Percentiles rank a stretch among this genome's conserved stretches.
phyloP scores from a whole-genome alignment of 2,797 vertebrate species.

The Dermochelys coriacea region DNA sequence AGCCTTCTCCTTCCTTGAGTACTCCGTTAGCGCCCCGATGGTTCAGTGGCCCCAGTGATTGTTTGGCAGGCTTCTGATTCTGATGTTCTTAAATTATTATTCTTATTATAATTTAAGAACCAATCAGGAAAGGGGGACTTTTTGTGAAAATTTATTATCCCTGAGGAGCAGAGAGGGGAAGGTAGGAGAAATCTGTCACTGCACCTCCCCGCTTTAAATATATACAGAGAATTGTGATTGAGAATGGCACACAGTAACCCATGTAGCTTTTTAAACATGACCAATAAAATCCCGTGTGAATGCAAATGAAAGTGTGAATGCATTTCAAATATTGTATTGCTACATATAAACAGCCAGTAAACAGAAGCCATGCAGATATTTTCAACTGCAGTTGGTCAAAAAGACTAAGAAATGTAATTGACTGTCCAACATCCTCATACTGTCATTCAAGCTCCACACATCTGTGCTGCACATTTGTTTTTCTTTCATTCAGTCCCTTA shows the following conservation, averaged over 20 bases:
- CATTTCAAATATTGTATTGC: background rate
- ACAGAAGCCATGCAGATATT: constrained; percentile 17
- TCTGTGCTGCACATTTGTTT: background rate
- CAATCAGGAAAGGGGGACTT: constrained; percentile 15
- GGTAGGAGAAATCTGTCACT: background rate
- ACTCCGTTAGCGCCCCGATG: no score
- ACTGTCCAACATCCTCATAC: constrained; percentile 4
- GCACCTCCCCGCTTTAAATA: background rate
- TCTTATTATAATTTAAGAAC: no score
- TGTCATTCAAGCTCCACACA: background rate
- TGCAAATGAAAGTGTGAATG: background rate
- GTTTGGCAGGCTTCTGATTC: no score
- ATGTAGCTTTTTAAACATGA: background rate
- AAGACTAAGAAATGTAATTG: constrained; percentile 25
- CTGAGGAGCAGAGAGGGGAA: background rate
- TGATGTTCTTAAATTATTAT: no score
- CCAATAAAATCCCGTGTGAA: background rate
- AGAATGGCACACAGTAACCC: background rate
- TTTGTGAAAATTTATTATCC: background rate
- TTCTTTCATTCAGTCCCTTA: background rate
- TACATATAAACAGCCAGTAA: background rate
- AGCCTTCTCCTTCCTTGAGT: no score
- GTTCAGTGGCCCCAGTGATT: no score
- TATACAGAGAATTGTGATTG: constrained; percentile 13
- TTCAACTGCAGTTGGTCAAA: background rate